Base-by-base conservation (phyloP, 2,797 vertebrate genomes). In the Adelosebastes latens region DNA sequence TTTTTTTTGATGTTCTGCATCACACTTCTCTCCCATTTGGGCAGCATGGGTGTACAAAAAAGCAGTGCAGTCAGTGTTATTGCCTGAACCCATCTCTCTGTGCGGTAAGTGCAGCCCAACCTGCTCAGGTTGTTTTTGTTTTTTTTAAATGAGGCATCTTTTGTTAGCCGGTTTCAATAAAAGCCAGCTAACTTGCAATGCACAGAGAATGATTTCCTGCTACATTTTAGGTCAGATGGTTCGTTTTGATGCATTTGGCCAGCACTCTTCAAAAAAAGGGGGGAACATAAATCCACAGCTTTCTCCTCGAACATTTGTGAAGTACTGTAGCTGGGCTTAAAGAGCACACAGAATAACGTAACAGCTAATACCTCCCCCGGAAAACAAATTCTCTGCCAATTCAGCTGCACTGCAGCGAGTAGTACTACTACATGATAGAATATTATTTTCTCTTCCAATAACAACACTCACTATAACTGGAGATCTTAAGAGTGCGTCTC, bases 391-490 rank as follows among this genome's bases (percentile, higher is more conserved):
- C 69, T 87, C 89, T 85, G 93, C 94, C 93, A 94, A 94, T 91
- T 91, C 82, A 90, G 95, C 95, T 94, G 95, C 96, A 95, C 94
- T 95, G 96, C 96, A 96, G 95, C 95, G 49, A 92, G 90, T 92
- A 93, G 85, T 87, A 91, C 88, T 66, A 94, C 93, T 88, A 94
- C 85, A 89, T 84, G 89, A 93, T 89, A 94, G 87, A 91, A 90
- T 89, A 88, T 89, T 78, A 88, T 88, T 92, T 91, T 79, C 85
- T 94, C 88, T 85, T 89, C 42, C 74, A 68, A 88, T 64, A 73
- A 64, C 46, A 91, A 75, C 71, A 90, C 86, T 89, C 87, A 56
- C 77, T 86, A 32, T 70, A 86, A 87, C 79, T 46, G 78, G 81
- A 87, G 85, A 92, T 91, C 80, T 87, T 75, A 70, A 22, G 79